Percentiles rank a stretch among this genome's conserved stretches.
These are phyloP conservation scores for Diaprepes abbreviatus DNA, from an alignment of 2,888 invertebrate species.

Conservation along the genomic window DNA sequence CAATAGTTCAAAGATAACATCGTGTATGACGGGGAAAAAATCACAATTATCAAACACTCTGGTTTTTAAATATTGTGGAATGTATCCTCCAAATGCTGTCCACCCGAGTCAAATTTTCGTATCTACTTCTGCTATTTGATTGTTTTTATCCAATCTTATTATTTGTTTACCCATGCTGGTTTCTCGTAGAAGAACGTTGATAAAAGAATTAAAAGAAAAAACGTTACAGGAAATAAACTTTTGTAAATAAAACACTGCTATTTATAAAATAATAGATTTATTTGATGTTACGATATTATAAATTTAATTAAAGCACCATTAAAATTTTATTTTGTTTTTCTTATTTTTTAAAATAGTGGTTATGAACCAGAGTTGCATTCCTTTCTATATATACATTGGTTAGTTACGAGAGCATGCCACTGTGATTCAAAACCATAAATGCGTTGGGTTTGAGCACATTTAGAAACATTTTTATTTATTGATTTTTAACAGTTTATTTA, in stretches of 20 bases:
- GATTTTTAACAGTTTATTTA: not conserved
- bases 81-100: too few relatives aligned
- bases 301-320: conserved; percentile 43
- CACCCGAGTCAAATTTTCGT: too few relatives aligned
- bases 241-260: not conserved
- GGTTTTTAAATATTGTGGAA: too few relatives aligned
- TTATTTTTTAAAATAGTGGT: conserved; percentile 30
- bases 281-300: conserved; percentile 25
- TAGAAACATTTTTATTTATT: conserved; percentile 2
- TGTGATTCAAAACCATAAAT: conserved; percentile 65
- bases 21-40: too few relatives aligned
- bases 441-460: conserved; percentile 3
- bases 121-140: too few relatives aligned
- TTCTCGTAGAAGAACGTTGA: too few relatives aligned
- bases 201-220: too few relatives aligned
- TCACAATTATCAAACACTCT: too few relatives aligned
- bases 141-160: too few relatives aligned
- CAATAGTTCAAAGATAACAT: too few relatives aligned
- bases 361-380: conserved; percentile 50
- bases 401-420: conserved; percentile 58
- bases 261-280: conserved; percentile 27
- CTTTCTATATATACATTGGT: conserved; percentile 40
- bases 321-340: conserved; percentile 33
- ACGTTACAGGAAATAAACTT: not conserved
- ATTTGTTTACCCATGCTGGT: too few relatives aligned